Base-by-base conservation (phyloP, 2,888 invertebrate genomes). In the Scelioninae gen. 1 region DNA sequence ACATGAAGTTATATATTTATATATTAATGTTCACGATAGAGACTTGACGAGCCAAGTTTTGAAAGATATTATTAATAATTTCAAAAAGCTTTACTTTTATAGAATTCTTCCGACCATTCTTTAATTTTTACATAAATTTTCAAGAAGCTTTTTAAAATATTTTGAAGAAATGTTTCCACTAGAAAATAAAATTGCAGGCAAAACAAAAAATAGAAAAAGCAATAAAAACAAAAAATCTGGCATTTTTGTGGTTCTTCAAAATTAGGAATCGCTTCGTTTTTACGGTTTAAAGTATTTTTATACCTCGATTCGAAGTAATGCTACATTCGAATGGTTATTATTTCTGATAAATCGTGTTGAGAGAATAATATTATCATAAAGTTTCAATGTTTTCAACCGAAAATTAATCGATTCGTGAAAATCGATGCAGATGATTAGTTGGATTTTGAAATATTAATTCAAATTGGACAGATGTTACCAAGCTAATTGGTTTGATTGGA, bases 271-370 rank as follows among this genome's bases (percentile, higher is more conserved):
- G 63, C 63, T 78, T 78, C 49, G 63, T 79, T 79, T 79, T 66
- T 56, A 72, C 69, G 58, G 55, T 77, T 71, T 55, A 58, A 79
- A 79, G 60, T 79, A 79, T 79, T 79, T 72, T 65, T 72, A 71
- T 78, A 78, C 56, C 60, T 63, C 49, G 43, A 76, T 76, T 76
- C 60, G 68, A 68, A 32, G 38, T 38, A 10, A 53, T 38, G 43
- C 58, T 63, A 15, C 51, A 68, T 63, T 78, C 31, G 47, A 77
- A 47, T 16, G 47, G 47, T 29, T 9, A 69, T 77, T 69, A 34
- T 65, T 66, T 62, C n/a, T 66, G 16, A 34, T 9, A 16, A 74
- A 23, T 9, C 29, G 49, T 63, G 62, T 69, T 78, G 69, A 40
- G 63, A 16, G 49, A 69, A 62, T 8, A 38, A 63, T 69, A 47